Evolutionary conservation across 1,140 invertebrate genomes (phyloP), one percentile per base, ranked within the genome.

Genomic region (Drosophila gunungcola): DNA sequence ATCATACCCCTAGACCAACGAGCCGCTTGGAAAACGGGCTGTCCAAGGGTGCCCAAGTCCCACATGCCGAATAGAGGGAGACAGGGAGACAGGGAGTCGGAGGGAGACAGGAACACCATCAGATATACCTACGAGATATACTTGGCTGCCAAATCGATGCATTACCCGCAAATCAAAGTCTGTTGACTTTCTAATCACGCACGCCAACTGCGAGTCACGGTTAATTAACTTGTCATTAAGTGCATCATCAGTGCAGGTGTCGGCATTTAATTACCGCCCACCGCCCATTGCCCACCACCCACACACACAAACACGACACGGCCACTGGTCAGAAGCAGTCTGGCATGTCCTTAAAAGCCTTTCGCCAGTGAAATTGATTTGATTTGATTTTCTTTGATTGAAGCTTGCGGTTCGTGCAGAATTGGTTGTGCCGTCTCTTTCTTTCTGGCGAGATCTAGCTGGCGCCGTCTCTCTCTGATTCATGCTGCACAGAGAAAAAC

Each of bases 1-100:
- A 88, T 88, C 84, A 88, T 88, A 88, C 84, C 84, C 64, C 84
- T 88, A 88, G 84, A 88, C 84, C 84, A 88, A 88, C 84, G 84
- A 88, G 84, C 84, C 84, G 39, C 38, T 11, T 21, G 60, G 12
- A 64, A 38, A 13, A 32, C 11, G 61, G 64, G 13, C 32, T 2
- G 21, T 32, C 42, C 3, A 2, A 51, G 3, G 27, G 10, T 12
- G 6, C n/a, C 2, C 2, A 42, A 21, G 16, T 21, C 16, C 16
- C 16, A 21, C 16, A 21, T 21, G 16, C 16, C 16, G 16, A 51
- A 36, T 64, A 61, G n/a, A 27, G 52, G n/a, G 12, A 52, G 32
- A 39, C n/a, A 39, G 13, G 12, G 39, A 48, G 6, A 16, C 16
- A 21, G 32, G n/a, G 5, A 51, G 4, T 13, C 16, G 34, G 16